A percentile compares a stretch with the other conserved stretches of the same genome.
phyloP scores from a whole-genome alignment of 2,113 vertebrate species.

The Corydoras maculifer region DNA sequence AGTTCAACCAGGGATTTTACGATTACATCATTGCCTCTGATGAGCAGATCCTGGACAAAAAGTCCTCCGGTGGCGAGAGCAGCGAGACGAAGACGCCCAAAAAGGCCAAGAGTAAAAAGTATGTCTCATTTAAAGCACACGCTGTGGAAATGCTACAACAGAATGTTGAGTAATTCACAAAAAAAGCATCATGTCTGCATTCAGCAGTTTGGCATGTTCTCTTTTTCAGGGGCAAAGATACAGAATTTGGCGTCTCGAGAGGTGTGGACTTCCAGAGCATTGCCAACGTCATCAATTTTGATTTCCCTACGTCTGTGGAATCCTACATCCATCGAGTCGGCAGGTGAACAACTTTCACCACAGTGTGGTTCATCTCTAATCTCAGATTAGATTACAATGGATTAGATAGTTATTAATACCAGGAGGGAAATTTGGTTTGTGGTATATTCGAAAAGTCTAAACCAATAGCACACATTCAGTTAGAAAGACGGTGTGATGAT shows the following conservation, averaged over 20 bases:
- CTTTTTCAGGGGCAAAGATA: slow-evolving; percentile 63
- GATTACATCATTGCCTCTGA: slow-evolving; percentile 88
- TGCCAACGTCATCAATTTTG: slow-evolving; percentile 82
- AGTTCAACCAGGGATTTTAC: slow-evolving; percentile 89
- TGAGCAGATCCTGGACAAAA: slow-evolving; percentile 61
- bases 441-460: too few relatives aligned
- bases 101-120: slow-evolving; percentile 48
- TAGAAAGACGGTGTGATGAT: too few relatives aligned
- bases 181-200: background rate
- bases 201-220: background rate
- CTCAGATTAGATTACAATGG: too few relatives aligned
- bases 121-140: background rate
- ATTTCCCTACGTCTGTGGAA: slow-evolving; percentile 71
- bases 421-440: too few relatives aligned
- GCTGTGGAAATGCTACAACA: background rate
- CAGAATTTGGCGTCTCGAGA: slow-evolving; percentile 77
- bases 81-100: slow-evolving; percentile 59
- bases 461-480: too few relatives aligned
- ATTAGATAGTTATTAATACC: too few relatives aligned
- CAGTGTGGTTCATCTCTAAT: too few relatives aligned
- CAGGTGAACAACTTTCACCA: slow-evolving; percentile 59
- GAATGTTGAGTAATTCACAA: background rate
- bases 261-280: slow-evolving; percentile 92
- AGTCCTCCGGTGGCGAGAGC: slow-evolving; percentile 8
- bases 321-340: slow-evolving; percentile 88